Percentiles rank a stretch among this genome's conserved stretches.
These are phyloP conservation scores for Tromatobia lineatoria DNA, from an alignment of 2,888 invertebrate species.

Conservation along the genomic window DNA sequence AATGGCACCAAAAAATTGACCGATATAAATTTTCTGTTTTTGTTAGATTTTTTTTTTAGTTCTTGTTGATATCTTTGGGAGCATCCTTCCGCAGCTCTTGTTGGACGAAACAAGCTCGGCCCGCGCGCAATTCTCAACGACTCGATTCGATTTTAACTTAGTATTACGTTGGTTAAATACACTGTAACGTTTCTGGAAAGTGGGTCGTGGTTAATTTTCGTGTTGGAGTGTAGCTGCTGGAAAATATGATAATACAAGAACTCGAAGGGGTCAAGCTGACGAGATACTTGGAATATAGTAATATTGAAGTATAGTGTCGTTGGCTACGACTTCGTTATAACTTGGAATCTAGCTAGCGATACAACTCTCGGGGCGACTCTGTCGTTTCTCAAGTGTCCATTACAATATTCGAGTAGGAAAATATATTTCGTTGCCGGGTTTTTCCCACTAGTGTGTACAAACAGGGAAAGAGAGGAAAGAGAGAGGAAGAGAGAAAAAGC, in stretches of 20 bases:
- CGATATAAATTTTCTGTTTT: no score
- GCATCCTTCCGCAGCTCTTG: background rate
- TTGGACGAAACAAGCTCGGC: constrained; percentile 6
- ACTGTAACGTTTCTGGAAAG: constrained; percentile 14
- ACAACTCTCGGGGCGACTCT: constrained; percentile 2
- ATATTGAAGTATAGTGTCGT: constrained; percentile 7
- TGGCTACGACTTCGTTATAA: constrained; percentile 45
- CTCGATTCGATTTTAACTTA: constrained; percentile 21
- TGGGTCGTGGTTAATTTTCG: constrained; percentile 45
- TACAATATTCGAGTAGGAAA: constrained; percentile 36
- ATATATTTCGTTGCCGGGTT: constrained; percentile 7
- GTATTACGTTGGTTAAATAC: constrained; percentile 4
- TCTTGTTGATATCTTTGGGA: no score
- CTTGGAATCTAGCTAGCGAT: background rate
- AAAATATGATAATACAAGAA: constrained; percentile 25
- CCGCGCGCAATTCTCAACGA: constrained; percentile 1
- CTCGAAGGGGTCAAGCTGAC: constrained; percentile 17
- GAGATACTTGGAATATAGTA: background rate
- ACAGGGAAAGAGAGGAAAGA: background rate
- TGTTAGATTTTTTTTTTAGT: no score
- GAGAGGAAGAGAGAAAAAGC: background rate
- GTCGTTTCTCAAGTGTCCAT: constrained; percentile 45
- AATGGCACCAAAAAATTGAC: no score
- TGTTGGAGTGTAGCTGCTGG: background rate
- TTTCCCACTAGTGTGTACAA: background rate